phyloP scores from a whole-genome alignment of 1,140 invertebrate species.

The Calosoma granatense region DNA sequence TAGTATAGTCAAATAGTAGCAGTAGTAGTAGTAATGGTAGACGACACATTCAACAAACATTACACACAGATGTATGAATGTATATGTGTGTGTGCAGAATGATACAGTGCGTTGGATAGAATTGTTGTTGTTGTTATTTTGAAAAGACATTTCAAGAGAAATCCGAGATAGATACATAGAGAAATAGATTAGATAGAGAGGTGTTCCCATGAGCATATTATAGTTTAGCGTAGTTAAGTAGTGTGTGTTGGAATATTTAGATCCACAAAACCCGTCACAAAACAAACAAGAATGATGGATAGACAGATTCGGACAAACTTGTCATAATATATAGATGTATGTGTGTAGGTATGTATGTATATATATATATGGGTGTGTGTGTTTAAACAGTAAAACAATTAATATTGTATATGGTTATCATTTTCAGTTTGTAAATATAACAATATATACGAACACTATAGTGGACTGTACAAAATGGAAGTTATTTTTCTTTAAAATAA shows the following conservation, averaged over 20 bases:
- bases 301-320: background rate
- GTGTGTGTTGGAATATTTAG: no score
- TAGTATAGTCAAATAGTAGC: no score
- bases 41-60: no score
- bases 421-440: no score
- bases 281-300: background rate
- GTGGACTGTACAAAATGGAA: slow-evolving; percentile 7
- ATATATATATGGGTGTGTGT: slow-evolving; percentile 1
- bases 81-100: slow-evolving; percentile 1
- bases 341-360: background rate
- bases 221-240: background rate
- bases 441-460: slow-evolving; percentile 7
- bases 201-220: slow-evolving; percentile 7
- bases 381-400: no score
- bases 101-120: background rate
- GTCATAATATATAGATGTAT: background rate
- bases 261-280: background rate
- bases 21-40: no score
- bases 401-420: no score
- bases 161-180: no score
- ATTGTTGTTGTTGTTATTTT: no score
- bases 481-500: background rate
- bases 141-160: no score
- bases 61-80: no score
- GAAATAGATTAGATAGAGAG: no score